A percentile compares a stretch with the other conserved stretches of the same genome.
Evolutionary conservation across 2,888 invertebrate genomes (phyloP).

Genomic region (Tanaodytes sp.): DNA sequence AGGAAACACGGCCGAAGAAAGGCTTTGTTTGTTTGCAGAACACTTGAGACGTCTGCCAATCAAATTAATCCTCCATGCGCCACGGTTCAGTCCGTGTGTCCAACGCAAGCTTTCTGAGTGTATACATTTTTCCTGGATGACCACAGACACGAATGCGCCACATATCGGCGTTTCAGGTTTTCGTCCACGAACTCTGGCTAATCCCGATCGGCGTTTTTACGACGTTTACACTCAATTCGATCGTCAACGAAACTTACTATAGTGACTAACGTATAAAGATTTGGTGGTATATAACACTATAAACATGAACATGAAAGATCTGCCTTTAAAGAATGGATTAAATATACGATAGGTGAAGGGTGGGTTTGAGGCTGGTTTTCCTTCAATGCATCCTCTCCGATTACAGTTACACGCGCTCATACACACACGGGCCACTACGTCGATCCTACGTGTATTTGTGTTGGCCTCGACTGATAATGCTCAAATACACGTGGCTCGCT

Average conservation of each 20-base stretch:
- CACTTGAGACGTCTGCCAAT: slow-evolving; percentile 67
- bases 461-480: slow-evolving; percentile 14
- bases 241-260: slow-evolving; percentile 48
- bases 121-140: no score
- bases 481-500: slow-evolving; percentile 57
- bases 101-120: slow-evolving; percentile 2
- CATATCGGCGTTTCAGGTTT: not conserved
- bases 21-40: slow-evolving; percentile 57
- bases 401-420: slow-evolving; percentile 34
- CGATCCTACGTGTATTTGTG: slow-evolving; percentile 55
- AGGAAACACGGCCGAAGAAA: slow-evolving; percentile 26
- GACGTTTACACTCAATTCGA: slow-evolving; percentile 37
- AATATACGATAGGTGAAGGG: slow-evolving; percentile 38
- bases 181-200: not conserved
- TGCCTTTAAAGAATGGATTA: slow-evolving; percentile 44
- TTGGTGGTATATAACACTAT: slow-evolving; percentile 53
- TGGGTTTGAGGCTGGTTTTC: slow-evolving; percentile 38
- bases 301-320: slow-evolving; percentile 48
- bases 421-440: slow-evolving; percentile 59
- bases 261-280: slow-evolving; percentile 51
- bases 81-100: slow-evolving; percentile 1
- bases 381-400: slow-evolving; percentile 38
- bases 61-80: slow-evolving; percentile 59
- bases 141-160: no score
- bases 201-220: slow-evolving; percentile 14